A percentile compares a stretch with the other conserved stretches of the same genome.
Evolutionary conservation across 2,797 vertebrate genomes (phyloP).

Genomic region (Enteromius radiatus): DNA sequence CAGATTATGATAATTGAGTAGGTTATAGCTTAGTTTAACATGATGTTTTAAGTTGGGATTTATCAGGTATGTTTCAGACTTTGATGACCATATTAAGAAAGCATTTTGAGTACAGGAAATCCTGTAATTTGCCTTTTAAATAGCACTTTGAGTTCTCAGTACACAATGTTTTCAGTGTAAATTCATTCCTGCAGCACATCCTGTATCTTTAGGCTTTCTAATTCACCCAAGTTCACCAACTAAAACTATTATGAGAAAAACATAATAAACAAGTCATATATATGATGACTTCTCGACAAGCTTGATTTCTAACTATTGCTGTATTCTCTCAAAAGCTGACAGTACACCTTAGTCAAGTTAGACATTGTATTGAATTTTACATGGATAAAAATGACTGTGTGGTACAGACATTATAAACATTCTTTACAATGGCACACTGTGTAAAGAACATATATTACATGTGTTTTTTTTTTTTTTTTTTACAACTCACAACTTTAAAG

Average conservation of each 20-base stretch:
- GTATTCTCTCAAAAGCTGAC: not conserved
- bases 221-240: too few relatives aligned
- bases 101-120: not conserved
- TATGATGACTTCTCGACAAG: too few relatives aligned
- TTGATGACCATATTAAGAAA: not conserved
- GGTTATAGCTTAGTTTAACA: conserved; percentile 6
- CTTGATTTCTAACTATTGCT: not conserved
- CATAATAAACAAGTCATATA: too few relatives aligned
- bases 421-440: not conserved
- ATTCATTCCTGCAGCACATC: too few relatives aligned
- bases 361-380: not conserved
- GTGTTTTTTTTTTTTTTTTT: too few relatives aligned
- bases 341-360: not conserved
- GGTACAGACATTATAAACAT: too few relatives aligned
- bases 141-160: not conserved
- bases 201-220: too few relatives aligned
- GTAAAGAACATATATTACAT: not conserved
- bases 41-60: not conserved
- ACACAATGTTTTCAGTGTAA: not conserved
- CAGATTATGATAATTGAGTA: conserved; percentile 3
- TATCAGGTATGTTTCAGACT: not conserved
- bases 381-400: too few relatives aligned
- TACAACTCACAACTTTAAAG: too few relatives aligned
- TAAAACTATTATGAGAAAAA: too few relatives aligned
- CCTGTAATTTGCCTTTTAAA: not conserved